Evolutionary conservation across 1,140 invertebrate species (phyloP), one percentile per base, ranked within the genome.

Genomic region (Bursaphelenchus mucronatus): DNA sequence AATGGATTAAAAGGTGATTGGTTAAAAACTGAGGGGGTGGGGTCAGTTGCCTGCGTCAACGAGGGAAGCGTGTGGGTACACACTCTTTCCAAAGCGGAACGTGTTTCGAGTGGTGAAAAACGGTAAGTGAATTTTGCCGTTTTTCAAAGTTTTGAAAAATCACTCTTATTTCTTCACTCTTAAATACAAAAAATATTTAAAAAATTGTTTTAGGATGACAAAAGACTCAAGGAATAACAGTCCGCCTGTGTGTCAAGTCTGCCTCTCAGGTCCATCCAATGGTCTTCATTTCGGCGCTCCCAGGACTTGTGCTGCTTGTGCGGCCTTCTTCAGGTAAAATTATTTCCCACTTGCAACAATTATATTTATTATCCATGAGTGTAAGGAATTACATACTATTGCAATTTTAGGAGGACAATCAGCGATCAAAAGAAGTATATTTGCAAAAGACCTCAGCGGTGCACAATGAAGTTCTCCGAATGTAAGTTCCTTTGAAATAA

Each of bases 391-490:
- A 30, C 30, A 30, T 30, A 30, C 1, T 30, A 30, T 30, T 30
- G 30, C 30, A 1, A 15, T 39, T 59, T 59, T 50, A 13, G 57
- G 15, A 39, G 57, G 41, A n/a, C 57, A 17, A 43, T 59, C 57
- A 41, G 21, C 13, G 57, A 59, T 43, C 40, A 30, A 13, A 59
- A 59, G 40, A 59, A 59, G 41, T 59, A 59, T 39, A 44, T 59
- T 8, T 59, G 57, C 57, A 59, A 59, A 59, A 39, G 57, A 13
- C 57, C 57, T 5, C 57, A 59, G 45, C 57, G 57, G n/a, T 59
- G 57, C 41, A 59, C 57, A 59, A 39, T 59, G 15, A 39, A 44
- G 11, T 39, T 59, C 13, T 17, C 13, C 13, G 57, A 59, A n/a
- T 59, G 57, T 59, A 39, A 59, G 57, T 55, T 44, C 13, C 45